Percentiles rank a stretch among this genome's conserved stretches.
Conservation (phyloP, 2,113 vertebrate species). For the Egretta garzetta region DNA sequence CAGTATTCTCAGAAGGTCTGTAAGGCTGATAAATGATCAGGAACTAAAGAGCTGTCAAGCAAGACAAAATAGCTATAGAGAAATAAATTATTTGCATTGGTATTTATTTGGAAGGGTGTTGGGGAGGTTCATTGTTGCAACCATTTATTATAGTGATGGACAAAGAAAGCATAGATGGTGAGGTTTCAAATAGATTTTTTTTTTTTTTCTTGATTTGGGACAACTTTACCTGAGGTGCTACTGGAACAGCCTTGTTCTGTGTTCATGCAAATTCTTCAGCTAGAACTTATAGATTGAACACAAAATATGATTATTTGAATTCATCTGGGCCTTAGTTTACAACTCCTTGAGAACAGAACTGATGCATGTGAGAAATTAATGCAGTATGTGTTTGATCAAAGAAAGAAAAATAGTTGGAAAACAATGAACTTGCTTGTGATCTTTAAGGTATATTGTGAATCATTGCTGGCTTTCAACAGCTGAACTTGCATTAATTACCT, state of each 20-base stretch:
- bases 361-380: background rate
- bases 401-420: background rate
- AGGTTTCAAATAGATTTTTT: background rate
- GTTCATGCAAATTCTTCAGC: background rate
- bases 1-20: background rate
- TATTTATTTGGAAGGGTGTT: background rate
- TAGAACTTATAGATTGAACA: background rate
- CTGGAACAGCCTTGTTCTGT: background rate
- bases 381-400: background rate
- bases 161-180: background rate
- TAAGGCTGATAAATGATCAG: conserved; percentile 16
- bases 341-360: background rate
- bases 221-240: background rate
- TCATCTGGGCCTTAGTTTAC: background rate
- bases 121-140: background rate
- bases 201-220: background rate
- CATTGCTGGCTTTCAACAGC: background rate
- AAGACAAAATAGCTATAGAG: conserved; percentile 3
- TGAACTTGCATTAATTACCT: background rate
- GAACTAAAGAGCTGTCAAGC: conserved; percentile 20
- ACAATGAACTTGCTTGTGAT: background rate
- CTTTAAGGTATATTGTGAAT: background rate
- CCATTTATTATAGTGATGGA: background rate
- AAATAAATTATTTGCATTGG: conserved; percentile 21
- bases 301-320: background rate